Evolutionary conservation across 2,113 vertebrate species (phyloP), one percentile per base, ranked within the genome.

Genomic region (Ciconia boyciana): DNA sequence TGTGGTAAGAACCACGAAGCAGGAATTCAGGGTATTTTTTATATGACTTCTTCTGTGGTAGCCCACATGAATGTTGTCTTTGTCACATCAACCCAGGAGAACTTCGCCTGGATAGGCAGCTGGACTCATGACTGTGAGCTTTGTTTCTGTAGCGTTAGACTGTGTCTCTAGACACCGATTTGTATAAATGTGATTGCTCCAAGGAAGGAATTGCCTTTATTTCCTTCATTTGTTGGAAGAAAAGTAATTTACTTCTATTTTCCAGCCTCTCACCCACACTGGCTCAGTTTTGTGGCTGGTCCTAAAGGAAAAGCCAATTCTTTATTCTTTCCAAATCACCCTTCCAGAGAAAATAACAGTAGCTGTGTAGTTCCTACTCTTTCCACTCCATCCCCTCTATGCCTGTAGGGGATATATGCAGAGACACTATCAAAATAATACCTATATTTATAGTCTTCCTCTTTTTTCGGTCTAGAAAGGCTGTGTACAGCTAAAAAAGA

Each of bases 201-300:
- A 79, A 96, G 83, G 72, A 94, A 89, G 61, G 54, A 90, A 80
- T 62, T 91, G 62, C 60, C 49, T 81, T 96, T 76, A 66, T 94
- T 94, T 89, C 70, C 74, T 76, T 87, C 61, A 85, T 89, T 94
- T 91, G 20, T 86, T 82, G 85, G 58, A 80, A 80, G 75, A 85
- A 79, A 95, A 95, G 83, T 89, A 85, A 91, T 94, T 87, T 91
- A 44, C 43, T 95, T 80, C 43, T 90, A 5, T 74, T 94, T 93
- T 95, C 54, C 78, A 91, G n/a, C 43, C 43, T 88, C 29, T 87
- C 29, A 72, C 49, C 41, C 62, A 62, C 49, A 65, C 36, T 72
- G 49, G 31, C 46, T 94, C 44, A 57, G 91, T 86, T 96, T 58
- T 94, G 58, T 92, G 76, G 36, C 60, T 78, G 29, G n/a, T 94